Evolutionary conservation across 2,888 invertebrate species (phyloP), one percentile per base, ranked within the genome.

Genomic region (Mesorhabditis sp.): DNA sequence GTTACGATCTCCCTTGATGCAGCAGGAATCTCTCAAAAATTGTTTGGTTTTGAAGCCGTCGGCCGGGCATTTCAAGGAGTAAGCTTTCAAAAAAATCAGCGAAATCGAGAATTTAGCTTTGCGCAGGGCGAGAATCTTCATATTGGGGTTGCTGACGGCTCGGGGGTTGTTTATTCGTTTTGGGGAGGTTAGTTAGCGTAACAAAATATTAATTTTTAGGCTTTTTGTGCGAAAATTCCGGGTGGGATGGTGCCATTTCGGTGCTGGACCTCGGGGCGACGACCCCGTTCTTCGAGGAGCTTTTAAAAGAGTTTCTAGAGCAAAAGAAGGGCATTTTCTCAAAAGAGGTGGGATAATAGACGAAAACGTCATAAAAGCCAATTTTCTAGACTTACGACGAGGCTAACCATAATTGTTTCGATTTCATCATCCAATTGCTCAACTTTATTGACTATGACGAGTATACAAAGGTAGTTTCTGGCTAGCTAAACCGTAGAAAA

Each of bases 201-300:
- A 50, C 58, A 13, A n/a, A 13, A 50, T 13, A 50, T 13, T 50
- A n/a, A n/a, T 13, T 13, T 50, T 50, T 50, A 50, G 58, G 58
- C n/a, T 0, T 50, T 50, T 50, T n/a, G 10, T 13, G n/a, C 7
- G 58, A 50, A 50, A 50, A 50, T 50, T 50, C 2, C 10, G 58
- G 58, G n/a, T 50, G 58, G 58, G 58, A 50, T 50, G 58, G n/a
- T n/a, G n/a, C 58, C 7, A n/a, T 50, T 50, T 50, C 58, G 58
- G n/a, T n/a, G 58, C 58, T 13, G n/a, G n/a, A 50, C 58, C n/a
- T 50, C 58, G 58, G 58, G 58, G n/a, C n/a, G 7, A 13, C 58
- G 58, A 13, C n/a, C n/a, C 58, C 58, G 0, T 50, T 13, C 7
- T 13, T 10, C 58, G n/a, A 50, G 58, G n/a, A 50, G 58, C n/a